A percentile compares a stretch with the other conserved stretches of the same genome.
Conservation (phyloP, 2,888 invertebrate genomes). For the Epinotia bilunana region DNA sequence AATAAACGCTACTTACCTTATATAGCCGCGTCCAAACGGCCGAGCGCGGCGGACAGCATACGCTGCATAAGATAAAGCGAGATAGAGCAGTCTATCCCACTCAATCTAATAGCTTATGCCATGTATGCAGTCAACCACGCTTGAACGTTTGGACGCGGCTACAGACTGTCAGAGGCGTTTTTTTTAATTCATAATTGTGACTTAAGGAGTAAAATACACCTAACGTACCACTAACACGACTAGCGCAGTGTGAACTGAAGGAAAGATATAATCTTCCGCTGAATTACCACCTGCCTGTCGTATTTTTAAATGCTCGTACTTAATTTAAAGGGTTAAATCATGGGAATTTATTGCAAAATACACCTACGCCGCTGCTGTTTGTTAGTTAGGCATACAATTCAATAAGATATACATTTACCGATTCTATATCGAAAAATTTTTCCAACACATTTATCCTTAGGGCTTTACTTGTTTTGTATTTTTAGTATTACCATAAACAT, state of each 20-base stretch:
- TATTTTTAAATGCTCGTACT: conserved; percentile 1
- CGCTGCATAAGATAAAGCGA: too few species aligned
- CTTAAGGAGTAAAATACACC: too few species aligned
- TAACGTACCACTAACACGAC: conserved; percentile 40
- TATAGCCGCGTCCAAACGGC: too few species aligned
- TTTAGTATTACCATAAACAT: background rate
- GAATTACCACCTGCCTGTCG: conserved; percentile 27
- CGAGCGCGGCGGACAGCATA: too few species aligned
- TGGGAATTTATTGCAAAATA: conserved; percentile 16
- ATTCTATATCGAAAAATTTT: background rate
- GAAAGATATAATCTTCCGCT: conserved; percentile 37
- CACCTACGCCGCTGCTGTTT: background rate
- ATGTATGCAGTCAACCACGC: too few species aligned
- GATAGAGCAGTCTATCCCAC: too few species aligned
- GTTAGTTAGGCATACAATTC: background rate
- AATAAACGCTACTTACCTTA: too few species aligned
- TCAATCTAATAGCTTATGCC: too few species aligned
- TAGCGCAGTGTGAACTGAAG: conserved; percentile 28
- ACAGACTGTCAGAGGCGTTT: too few species aligned
- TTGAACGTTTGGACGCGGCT: too few species aligned
- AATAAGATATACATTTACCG: background rate
- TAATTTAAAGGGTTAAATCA: conserved; percentile 13
- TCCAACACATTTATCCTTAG: background rate
- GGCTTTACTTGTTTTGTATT: background rate
- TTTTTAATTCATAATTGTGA: too few species aligned